Percentiles rank a stretch among this genome's conserved stretches.
Evolutionary conservation across 2,888 invertebrate species (phyloP).

Genomic region (Emmelina monodactyla): DNA sequence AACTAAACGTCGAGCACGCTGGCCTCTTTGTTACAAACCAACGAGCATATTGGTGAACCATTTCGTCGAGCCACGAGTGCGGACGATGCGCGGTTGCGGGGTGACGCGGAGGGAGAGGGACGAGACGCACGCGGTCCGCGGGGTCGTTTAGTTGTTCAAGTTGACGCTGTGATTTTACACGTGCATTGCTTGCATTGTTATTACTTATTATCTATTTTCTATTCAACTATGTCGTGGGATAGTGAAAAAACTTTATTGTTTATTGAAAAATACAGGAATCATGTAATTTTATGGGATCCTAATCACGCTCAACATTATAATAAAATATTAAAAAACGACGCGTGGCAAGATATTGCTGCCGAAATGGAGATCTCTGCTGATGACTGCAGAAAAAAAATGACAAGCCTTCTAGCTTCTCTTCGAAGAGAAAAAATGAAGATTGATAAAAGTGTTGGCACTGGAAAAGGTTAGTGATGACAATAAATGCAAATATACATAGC

Average conservation of each 20-base stretch:
- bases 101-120: slow-evolving; percentile 12
- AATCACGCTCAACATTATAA: slow-evolving; percentile 9
- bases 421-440: slow-evolving; percentile 8
- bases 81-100: slow-evolving; percentile 12
- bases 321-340: slow-evolving; percentile 10
- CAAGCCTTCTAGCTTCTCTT: slow-evolving; percentile 9
- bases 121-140: slow-evolving; percentile 10
- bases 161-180: slow-evolving; percentile 10
- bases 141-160: slow-evolving; percentile 9
- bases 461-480: slow-evolving; percentile 8
- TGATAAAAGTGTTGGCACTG: slow-evolving; percentile 7
- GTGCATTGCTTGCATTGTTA: slow-evolving; percentile 9
- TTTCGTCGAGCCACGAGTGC: slow-evolving; percentile 11
- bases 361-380: slow-evolving; percentile 8
- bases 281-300: slow-evolving; percentile 8
- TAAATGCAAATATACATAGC: slow-evolving; percentile 2
- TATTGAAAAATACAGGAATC: slow-evolving; percentile 9
- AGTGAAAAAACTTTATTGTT: slow-evolving; percentile 7
- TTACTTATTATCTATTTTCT: slow-evolving; percentile 8
- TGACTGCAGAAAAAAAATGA: slow-evolving; percentile 10
- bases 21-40: slow-evolving; percentile 8
- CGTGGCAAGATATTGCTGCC: slow-evolving; percentile 8
- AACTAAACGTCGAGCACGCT: slow-evolving; percentile 10
- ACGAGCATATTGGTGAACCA: slow-evolving; percentile 8
- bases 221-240: slow-evolving; percentile 10